A percentile compares a stretch with the other conserved stretches of the same genome.
Evolutionary conservation across 2,888 invertebrate genomes (phyloP).

Genomic region (Tanypteryx hageni): DNA sequence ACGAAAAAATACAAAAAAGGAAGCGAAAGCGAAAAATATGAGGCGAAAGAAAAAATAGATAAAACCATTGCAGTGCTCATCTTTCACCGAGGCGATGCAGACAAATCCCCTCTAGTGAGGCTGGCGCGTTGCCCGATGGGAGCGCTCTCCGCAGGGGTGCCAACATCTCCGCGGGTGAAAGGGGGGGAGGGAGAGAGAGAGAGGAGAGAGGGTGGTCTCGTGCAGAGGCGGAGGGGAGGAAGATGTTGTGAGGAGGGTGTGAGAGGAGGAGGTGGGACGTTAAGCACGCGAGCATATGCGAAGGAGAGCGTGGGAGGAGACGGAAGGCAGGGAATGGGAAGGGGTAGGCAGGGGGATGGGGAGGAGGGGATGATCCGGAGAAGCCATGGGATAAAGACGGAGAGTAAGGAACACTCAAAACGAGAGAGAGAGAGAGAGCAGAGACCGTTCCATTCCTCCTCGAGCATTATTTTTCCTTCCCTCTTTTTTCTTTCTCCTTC

Average conservation of each 20-base stretch:
- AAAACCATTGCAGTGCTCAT: constrained; percentile 29
- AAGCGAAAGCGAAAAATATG: not conserved
- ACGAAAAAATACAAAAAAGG: not conserved
- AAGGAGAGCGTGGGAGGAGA: not conserved
- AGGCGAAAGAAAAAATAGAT: constrained; percentile 11
- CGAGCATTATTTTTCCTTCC: too few species aligned
- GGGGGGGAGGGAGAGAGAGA: not conserved
- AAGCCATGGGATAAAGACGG: not conserved
- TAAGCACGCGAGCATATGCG: constrained; percentile 7
- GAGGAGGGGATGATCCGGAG: not conserved
- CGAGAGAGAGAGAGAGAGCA: not conserved
- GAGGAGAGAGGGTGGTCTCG: not conserved
- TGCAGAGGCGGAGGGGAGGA: not conserved
- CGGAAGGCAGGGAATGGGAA: not conserved
- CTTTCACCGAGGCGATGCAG: constrained; percentile 24
- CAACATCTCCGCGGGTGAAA: not conserved
- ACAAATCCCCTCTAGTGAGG: constrained; percentile 28
- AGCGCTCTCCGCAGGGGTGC: constrained; percentile 12
- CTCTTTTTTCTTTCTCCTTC: too few species aligned
- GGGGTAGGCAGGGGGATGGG: not conserved
- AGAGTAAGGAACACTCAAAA: not conserved
- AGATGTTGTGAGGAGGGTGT: not conserved
- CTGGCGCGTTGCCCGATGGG: constrained; percentile 25
- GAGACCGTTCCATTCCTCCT: not conserved
- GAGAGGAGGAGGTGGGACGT: not conserved